Evolutionary conservation across 1,140 invertebrate genomes (phyloP).

Genomic region (Drosophila seguyi): DNA sequence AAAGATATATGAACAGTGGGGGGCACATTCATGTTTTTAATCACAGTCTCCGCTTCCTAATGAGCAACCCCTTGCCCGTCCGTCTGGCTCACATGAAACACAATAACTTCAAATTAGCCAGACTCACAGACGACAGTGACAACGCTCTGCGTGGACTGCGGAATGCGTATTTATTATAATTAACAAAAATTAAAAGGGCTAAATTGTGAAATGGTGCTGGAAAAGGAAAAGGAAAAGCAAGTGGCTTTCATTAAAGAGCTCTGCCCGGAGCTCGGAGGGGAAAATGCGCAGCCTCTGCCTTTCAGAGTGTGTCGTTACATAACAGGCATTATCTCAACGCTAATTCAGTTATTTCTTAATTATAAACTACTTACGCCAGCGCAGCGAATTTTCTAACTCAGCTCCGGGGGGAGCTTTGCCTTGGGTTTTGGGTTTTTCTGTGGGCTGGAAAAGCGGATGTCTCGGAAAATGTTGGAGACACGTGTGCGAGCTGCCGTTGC

Average conservation of each 20-base stretch:
- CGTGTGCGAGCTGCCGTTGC: constrained; percentile 57
- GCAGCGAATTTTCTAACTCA: constrained; percentile 68
- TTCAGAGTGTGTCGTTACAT: constrained; percentile 36
- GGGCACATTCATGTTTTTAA: constrained; percentile 16
- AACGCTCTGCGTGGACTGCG: constrained; percentile 27
- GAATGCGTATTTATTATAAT: constrained; percentile 73
- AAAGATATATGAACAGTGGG: not conserved
- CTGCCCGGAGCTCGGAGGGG: constrained; percentile 2
- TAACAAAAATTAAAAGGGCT: constrained; percentile 78
- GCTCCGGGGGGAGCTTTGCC: constrained; percentile 5
- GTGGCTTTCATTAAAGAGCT: constrained; percentile 61
- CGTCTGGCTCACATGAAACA: constrained; percentile 26
- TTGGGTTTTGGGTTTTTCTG: constrained; percentile 4
- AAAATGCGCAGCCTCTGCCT: constrained; percentile 38
- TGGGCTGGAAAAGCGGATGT: constrained; percentile 7
- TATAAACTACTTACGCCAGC: constrained; percentile 82
- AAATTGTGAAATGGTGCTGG: constrained; percentile 78
- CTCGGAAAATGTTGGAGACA: constrained; percentile 41
- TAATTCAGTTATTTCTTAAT: constrained; percentile 85
- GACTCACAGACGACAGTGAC: constrained; percentile 55
- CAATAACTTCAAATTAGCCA: constrained; percentile 71
- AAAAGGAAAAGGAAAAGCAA: too few species aligned
- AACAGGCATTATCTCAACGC: constrained; percentile 82
- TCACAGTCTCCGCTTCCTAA: constrained; percentile 14
- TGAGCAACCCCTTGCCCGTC: constrained; percentile 14